phyloP scores from a whole-genome alignment of 2,113 vertebrate genomes.

The Eretmochelys imbricata region DNA sequence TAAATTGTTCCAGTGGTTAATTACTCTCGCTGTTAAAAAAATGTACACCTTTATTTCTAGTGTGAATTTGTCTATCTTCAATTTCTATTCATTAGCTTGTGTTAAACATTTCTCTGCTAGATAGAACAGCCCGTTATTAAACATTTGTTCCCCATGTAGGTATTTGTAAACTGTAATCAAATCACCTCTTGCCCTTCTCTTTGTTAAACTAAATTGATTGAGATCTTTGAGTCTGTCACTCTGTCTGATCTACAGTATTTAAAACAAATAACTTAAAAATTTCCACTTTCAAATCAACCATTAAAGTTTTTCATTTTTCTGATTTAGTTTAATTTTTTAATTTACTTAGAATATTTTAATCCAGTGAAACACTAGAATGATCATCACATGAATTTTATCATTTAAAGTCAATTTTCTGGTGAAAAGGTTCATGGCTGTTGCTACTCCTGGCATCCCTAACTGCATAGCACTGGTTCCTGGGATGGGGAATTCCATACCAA shows the following conservation, averaged over 20 bases:
- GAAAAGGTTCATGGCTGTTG: background rate
- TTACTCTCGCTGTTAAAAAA: background rate
- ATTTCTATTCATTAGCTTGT: background rate
- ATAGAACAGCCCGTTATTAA: background rate
- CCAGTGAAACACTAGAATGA: accelerated
- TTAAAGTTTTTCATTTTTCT: background rate
- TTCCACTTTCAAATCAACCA: background rate
- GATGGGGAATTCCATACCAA: background rate
- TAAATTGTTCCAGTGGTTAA: background rate
- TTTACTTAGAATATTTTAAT: background rate
- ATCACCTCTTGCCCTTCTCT: no score
- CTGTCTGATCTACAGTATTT: background rate
- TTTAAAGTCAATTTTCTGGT: background rate
- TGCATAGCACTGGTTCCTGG: background rate
- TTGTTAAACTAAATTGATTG: background rate
- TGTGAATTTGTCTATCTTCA: background rate
- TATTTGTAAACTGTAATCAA: no score
- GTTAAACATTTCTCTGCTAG: background rate
- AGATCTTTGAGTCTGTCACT: background rate
- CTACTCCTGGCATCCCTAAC: background rate
- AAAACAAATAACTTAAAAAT: background rate
- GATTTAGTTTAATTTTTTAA: background rate
- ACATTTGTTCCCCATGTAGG: background rate
- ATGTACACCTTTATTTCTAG: background rate
- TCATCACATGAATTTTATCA: background rate